These are phyloP conservation scores for Cephalopachus bancanus DNA, from an alignment of 2,797 vertebrate species.

Conservation along the genomic window DNA sequence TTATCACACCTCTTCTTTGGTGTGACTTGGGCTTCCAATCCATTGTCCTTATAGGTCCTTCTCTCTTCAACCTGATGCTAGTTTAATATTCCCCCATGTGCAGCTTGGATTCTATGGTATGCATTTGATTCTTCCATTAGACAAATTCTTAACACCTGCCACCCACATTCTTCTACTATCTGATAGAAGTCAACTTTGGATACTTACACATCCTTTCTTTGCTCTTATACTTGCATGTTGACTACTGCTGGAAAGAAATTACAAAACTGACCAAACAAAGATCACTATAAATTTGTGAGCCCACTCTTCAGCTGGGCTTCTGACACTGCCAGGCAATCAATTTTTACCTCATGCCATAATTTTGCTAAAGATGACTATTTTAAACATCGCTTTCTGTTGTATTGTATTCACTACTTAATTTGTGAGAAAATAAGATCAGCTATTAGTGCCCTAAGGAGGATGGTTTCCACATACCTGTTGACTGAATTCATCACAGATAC, in stretches of 20 bases:
- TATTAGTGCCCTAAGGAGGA: neutral
- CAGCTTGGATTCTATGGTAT: neutral
- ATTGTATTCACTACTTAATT: neutral
- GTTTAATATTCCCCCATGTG: neutral
- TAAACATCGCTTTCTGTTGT: neutral
- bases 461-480: constrained; percentile 81
- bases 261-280: neutral
- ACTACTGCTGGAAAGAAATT: neutral
- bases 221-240: neutral
- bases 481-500: constrained; percentile 88
- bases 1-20: neutral
- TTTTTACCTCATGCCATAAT: neutral
- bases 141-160: neutral
- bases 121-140: neutral
- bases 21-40: neutral
- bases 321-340: neutral
- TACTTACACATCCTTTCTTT: neutral
- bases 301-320: neutral
- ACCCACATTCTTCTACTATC: neutral
- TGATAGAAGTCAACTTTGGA: neutral
- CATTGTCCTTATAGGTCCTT: neutral
- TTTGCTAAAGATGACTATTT: constrained; percentile 4
- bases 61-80: neutral
- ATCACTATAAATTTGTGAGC: neutral
- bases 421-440: neutral